phyloP scores from a whole-genome alignment of 1,140 invertebrate genomes.

The Nebria ingens region DNA sequence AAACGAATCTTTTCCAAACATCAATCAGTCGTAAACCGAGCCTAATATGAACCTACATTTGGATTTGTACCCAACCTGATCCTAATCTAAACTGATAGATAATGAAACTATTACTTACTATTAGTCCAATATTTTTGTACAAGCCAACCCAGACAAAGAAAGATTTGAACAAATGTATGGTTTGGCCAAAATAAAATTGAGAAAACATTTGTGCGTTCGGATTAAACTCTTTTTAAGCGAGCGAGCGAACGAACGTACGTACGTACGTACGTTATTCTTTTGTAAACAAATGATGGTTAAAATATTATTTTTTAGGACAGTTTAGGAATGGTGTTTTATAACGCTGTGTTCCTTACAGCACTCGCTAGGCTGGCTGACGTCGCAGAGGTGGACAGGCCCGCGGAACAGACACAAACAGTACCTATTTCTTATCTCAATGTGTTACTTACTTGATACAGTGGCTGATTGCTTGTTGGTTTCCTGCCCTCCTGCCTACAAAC shows the following conservation, averaged over 20 bases:
- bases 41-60: no score
- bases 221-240: conserved; percentile 5
- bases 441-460: conserved; percentile 26
- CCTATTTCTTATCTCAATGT: conserved; percentile 26
- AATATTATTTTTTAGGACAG: conserved; percentile 8
- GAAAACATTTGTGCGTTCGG: conserved; percentile 3
- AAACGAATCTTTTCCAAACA: no score
- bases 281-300: not conserved
- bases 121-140: no score
- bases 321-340: conserved; percentile 17
- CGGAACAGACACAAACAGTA: conserved; percentile 22
- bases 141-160: no score
- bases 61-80: no score
- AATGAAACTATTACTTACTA: no score
- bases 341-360: conserved; percentile 23
- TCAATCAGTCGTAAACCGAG: no score
- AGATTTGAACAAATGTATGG: no score
- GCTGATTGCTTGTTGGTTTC: conserved; percentile 28
- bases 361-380: conserved; percentile 13
- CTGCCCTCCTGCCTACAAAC: conserved; percentile 18
- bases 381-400: conserved; percentile 14
- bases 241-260: no score
- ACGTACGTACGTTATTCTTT: not conserved
- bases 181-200: no score
- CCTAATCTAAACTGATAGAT: no score